phyloP scores from a whole-genome alignment of 2,888 invertebrate species.

The Gnatocerus cornutus region DNA sequence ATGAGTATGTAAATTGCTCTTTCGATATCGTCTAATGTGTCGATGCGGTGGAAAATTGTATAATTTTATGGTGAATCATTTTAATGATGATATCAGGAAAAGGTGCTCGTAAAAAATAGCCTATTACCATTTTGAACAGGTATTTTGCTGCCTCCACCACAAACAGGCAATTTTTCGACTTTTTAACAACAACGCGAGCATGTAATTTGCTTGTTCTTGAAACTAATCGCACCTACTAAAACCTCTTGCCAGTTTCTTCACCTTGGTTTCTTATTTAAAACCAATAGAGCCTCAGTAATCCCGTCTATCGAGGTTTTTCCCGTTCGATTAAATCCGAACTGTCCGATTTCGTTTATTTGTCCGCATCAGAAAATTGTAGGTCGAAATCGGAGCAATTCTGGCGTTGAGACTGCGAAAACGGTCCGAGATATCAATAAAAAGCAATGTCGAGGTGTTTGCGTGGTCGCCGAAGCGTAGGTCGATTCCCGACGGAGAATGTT shows the following conservation, averaged over 20 bases:
- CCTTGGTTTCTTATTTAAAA: constrained; percentile 16
- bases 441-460: constrained; percentile 53
- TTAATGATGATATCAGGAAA: too few species aligned
- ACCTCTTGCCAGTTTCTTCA: constrained; percentile 3
- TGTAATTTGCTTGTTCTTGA: too few species aligned
- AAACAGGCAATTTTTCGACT: too few species aligned
- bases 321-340: constrained; percentile 36
- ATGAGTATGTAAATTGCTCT: too few species aligned
- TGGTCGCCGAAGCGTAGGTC: constrained; percentile 52
- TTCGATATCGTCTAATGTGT: too few species aligned
- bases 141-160: too few species aligned
- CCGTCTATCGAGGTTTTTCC: constrained; percentile 10
- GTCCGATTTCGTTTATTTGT: constrained; percentile 38
- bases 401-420: constrained; percentile 44
- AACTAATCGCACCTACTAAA: neutral
- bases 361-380: constrained; percentile 34
- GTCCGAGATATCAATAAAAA: constrained; percentile 52
- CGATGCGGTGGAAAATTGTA: too few species aligned
- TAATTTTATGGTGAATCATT: too few species aligned
- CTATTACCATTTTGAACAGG: too few species aligned
- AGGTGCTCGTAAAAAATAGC: too few species aligned
- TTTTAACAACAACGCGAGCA: too few species aligned
- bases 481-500: constrained; percentile 54
- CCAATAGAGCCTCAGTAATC: constrained; percentile 6
- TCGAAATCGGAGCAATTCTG: constrained; percentile 40